Conservation (phyloP, 2,888 invertebrate genomes). For the Nephrotoma guestfalica region DNA sequence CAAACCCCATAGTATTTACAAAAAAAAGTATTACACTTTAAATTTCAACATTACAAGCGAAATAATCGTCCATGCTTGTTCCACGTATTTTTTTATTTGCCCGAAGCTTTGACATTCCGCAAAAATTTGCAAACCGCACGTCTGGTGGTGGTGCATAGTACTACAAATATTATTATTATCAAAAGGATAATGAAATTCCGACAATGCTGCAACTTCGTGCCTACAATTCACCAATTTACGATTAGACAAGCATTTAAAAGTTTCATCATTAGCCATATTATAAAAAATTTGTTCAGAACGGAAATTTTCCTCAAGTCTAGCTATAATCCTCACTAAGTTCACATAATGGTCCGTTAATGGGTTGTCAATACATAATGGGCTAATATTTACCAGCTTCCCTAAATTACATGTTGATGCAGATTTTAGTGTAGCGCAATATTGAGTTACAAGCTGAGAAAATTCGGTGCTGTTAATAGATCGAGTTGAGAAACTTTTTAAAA, state of each 20-base stretch:
- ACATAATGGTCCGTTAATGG: background rate
- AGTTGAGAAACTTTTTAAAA: too few relatives aligned
- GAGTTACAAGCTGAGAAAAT: too few relatives aligned
- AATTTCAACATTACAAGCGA: background rate
- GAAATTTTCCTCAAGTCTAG: background rate
- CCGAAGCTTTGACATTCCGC: background rate
- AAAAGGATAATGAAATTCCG: background rate
- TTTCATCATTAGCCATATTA: background rate
- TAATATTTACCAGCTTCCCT: background rate
- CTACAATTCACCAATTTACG: background rate
- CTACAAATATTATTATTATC: background rate
- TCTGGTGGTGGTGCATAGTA: background rate
- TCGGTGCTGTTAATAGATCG: too few relatives aligned
- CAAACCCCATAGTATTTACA: too few relatives aligned
- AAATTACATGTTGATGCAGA: background rate
- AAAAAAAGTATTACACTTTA: too few relatives aligned
- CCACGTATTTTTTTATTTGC: background rate
- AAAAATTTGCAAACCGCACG: background rate
- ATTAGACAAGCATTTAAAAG: background rate
- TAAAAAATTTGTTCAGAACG: background rate
- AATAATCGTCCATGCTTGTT: background rate
- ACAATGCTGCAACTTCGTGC: background rate
- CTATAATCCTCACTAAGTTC: background rate
- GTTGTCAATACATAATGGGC: background rate
- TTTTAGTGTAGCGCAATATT: background rate